Base-by-base conservation (phyloP, 2,797 vertebrate species). In the Rousettus madagascariensis region DNA sequence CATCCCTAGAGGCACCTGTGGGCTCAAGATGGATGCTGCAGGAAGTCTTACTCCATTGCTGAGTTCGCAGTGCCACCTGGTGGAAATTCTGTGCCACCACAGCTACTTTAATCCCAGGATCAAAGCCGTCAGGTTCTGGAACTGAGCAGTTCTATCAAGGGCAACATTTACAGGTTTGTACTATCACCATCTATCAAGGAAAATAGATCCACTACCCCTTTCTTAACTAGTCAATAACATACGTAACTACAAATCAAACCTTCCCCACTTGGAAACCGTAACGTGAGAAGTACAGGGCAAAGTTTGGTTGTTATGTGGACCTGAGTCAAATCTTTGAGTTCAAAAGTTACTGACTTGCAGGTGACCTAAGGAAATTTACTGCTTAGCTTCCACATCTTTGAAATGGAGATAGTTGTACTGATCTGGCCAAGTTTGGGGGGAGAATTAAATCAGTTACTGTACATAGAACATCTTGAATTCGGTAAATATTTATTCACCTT, bases 41-140 rank as follows among this genome's bases (percentile, higher is more conserved):
- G 8, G 15, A 36, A 41, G 41, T 8, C 2, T 30, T 8, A 68
- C 1, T 68, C 24, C 57, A 71, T 83, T 79, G 46, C 8, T 96
- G 66, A 77, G 71, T 49, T 49, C 68, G 6, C 49, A 96, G 33
- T 57, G 85, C 96, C 96, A 86, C 78, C 96, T 89, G 9, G 63
- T 96, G 97, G 74, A 0, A 1, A 4, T 5, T 63, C 8, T 57
- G 8, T 41, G 72, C 24, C 66, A 86, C 0, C 1, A 68, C 46
- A 65, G 16, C 36, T 36, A 55, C 17, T 82, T 75, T 61, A 71
- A 61, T 77, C 11, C 51, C 84, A 61, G 5, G 10, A 22, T 61
- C 51, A 63, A 89, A 57, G 5, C 3, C 15, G 4, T 46, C 6
- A 30, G 1, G 4, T 55, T 85, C 49, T 57, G 72, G 2, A 89